Evolutionary conservation across 2,888 invertebrate species (phyloP).

Genomic region (Metallyticus violacea): DNA sequence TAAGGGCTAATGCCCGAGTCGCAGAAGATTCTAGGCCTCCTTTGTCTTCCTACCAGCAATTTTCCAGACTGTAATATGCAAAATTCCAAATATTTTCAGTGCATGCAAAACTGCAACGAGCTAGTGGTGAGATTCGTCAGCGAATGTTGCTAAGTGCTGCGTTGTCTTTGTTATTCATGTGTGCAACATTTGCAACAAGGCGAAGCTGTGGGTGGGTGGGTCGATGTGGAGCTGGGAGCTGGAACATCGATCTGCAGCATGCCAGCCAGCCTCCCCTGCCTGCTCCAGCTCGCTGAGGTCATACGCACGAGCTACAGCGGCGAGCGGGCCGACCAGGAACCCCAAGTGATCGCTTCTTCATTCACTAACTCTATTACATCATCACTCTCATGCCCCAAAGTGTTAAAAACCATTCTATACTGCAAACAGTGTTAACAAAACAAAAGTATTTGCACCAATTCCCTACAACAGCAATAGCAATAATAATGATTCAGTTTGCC

Average conservation of each 20-base stretch:
- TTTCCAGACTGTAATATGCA: no score
- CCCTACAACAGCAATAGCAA: no score
- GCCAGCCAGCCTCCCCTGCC: not conserved
- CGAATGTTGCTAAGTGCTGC: no score
- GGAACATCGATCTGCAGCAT: not conserved
- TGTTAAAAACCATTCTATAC: not conserved
- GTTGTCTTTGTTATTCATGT: not conserved
- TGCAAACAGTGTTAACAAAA: not conserved
- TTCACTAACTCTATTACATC: not conserved
- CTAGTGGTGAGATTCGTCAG: no score
- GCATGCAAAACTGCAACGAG: no score
- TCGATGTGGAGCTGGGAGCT: not conserved
- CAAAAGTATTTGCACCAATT: not conserved
- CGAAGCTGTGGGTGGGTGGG: not conserved
- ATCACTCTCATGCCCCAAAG: no score
- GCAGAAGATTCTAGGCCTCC: not conserved
- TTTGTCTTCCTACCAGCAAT: no score
- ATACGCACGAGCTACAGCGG: not conserved
- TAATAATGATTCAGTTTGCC: no score
- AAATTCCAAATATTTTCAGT: not conserved
- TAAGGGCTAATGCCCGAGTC: no score
- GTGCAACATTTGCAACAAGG: not conserved
- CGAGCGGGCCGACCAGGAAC: not conserved
- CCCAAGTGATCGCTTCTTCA: not conserved
- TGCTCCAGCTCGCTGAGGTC: not conserved